Base-by-base conservation (phyloP, 2,113 vertebrate species). In the Pipa parva region DNA sequence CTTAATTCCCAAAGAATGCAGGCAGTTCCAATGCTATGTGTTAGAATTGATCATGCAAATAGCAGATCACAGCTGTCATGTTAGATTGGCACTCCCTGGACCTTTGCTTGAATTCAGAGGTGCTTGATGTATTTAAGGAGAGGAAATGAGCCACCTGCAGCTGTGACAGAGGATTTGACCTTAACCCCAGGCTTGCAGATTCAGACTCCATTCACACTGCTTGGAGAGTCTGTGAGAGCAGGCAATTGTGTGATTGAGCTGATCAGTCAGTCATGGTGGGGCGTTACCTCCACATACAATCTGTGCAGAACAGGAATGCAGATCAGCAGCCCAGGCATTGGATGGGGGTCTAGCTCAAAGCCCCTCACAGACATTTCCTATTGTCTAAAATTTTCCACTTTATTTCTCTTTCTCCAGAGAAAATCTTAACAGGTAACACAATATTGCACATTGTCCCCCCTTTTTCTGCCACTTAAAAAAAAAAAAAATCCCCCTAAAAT, bases 261-360 rank as follows among this genome's bases (percentile, higher is more conserved):
- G 85, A 88, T 80, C 77, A 85, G 85, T 86, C 88, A 87, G 82
- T 81, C 85, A 83, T 86, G 81, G 78, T 85, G 84, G 88, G 90
- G 88, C 83, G 85, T 92, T 85, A 85, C 87, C 92, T 93, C 91
- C 91, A 89, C 88, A 90, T 89, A 91, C 92, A 92, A 90, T 89
- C 77, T 76, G 79, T 77, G 82, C 87, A 89, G 92, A 90, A 91
- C 87, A 91, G 90, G 95, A 93, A 93, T 92, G 92, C 86, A 92
- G 92, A 92, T 92, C 79, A 91, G 85, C 84, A 82, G 79, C 84
- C 88, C 88, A 86, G 87, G 89, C 86, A 80, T 88, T 51, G 64
- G 55, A 85, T 80, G 90, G 80, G 84, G 88, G n/a, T n/a, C 84
- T 83, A 82, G 87, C 89, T 89, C 90, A 87, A 88, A 82, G 82